Evolutionary conservation across 2,888 invertebrate genomes (phyloP), one percentile per base, ranked within the genome.

Genomic region (Cordilura impudica): DNA sequence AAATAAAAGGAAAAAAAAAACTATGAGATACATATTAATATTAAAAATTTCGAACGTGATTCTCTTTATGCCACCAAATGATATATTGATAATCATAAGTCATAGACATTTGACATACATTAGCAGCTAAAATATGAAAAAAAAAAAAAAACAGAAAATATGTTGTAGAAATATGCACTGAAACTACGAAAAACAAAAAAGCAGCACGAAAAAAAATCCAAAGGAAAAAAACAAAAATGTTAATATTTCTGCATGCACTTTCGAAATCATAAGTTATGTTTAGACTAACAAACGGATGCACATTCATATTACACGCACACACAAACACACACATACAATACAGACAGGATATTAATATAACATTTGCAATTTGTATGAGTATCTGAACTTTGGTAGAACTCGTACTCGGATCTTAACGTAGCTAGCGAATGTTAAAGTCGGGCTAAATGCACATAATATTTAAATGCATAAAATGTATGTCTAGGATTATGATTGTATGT

Each of bases 31-130:
- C 53, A 78, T 65, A 73, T 61, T 70, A 66, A 71, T 70, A 71
- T 79, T 75, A 66, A 67, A 79, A 79, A 79, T 75, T 71, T 75
- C 51, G 67, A 75, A 79, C 74, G 74, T 79, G 74, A 71, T n/a
- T n/a, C 74, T 71, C 66, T 79, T 75, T 67, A 69, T 45, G 23
- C 61, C 70, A 78, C 75, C 71, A 75, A 63, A 66, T 72, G 75
- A 79, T 75, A 67, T 75, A 79, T 75, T 75, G 75, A 66, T 67
- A 75, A 75, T 79, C 75, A 75, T 75, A 75, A 79, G 79, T 79
- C 79, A 79, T 71, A 75, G 71, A 74, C 71, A 71, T 79, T 79
- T 79, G 79, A 75, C 79, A 79, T 72, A 75, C 71, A 79, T 79
- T 79, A 71, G 75, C 66, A 39, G 21, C 29, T 49, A 49, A 49